Percentiles rank a stretch among this genome's conserved stretches.
Evolutionary conservation across 2,113 vertebrate genomes (phyloP).

Genomic region (Spea bombifrons): DNA sequence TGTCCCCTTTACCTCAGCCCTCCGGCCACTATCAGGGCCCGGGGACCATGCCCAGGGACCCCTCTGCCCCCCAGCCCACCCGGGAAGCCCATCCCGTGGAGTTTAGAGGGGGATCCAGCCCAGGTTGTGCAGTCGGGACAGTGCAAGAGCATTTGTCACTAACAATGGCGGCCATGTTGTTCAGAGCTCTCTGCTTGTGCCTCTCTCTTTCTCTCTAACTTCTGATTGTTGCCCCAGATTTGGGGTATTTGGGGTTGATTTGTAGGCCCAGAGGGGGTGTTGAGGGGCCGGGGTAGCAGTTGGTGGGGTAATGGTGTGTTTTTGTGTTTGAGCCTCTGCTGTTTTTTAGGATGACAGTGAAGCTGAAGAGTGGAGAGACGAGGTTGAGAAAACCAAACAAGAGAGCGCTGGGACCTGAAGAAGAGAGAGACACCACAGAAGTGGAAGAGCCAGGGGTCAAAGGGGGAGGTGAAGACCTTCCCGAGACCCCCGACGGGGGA

Average conservation of each 20-base stretch:
- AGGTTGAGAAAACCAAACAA: conserved; percentile 84
- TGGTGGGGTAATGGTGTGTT: background rate
- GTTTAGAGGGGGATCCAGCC: conserved; percentile 49
- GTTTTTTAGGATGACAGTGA: conserved; percentile 88
- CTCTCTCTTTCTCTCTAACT: conserved; percentile 64
- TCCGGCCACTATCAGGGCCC: background rate
- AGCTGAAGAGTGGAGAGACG: conserved; percentile 81
- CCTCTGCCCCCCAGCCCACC: background rate
- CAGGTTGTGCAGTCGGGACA: conserved; percentile 84
- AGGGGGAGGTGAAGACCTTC: conserved; percentile 55
- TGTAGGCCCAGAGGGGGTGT: background rate
- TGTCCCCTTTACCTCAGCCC: conserved; percentile 11
- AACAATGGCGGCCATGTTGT: conserved; percentile 99
- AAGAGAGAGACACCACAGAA: conserved; percentile 85
- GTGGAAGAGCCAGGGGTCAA: conserved; percentile 72
- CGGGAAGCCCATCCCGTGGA: background rate
- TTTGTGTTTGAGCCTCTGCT: conserved; percentile 63
- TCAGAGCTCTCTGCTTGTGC: conserved; percentile 61
- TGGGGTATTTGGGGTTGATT: background rate
- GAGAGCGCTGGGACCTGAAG: conserved; percentile 86
- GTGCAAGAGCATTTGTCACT: conserved; percentile 92
- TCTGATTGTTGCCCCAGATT: conserved; percentile 33
- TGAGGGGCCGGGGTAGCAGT: background rate
- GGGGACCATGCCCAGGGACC: background rate
- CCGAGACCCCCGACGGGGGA: conserved; percentile 55